Conservation (phyloP, 1,140 invertebrate species). For the Drosophila bifasciata region DNA sequence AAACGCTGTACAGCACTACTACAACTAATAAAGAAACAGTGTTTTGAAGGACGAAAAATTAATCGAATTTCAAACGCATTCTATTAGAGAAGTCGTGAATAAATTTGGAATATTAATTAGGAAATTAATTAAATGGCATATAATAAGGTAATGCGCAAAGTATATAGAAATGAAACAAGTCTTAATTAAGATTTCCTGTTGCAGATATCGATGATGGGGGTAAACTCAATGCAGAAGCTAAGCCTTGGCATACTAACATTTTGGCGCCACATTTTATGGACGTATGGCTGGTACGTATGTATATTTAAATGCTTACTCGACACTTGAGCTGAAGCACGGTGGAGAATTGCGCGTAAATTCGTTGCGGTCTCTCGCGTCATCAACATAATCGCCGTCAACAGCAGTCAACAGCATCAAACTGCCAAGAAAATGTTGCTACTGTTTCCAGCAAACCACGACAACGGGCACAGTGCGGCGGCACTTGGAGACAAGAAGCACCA, state of each 20-base stretch:
- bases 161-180: too few species aligned
- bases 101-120: too few species aligned
- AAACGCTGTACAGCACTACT: too few species aligned
- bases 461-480: slow-evolving; percentile 14
- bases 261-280: slow-evolving; percentile 22
- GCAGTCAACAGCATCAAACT: slow-evolving; percentile 81
- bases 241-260: slow-evolving; percentile 44
- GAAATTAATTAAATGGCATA: too few species aligned
- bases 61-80: too few species aligned
- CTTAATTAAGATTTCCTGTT: too few species aligned
- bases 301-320: slow-evolving; percentile 62
- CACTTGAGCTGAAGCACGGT: slow-evolving; percentile 57
- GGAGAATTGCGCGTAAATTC: slow-evolving; percentile 82
- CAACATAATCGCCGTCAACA: slow-evolving; percentile 81
- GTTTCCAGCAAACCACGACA: slow-evolving; percentile 59
- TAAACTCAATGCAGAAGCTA: not conserved
- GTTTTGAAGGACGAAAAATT: too few species aligned
- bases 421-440: slow-evolving; percentile 79
- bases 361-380: slow-evolving; percentile 80
- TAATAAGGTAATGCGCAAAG: too few species aligned
- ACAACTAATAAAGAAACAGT: too few species aligned
- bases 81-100: too few species aligned
- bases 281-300: slow-evolving; percentile 56
- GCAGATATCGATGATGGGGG: not conserved
- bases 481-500: slow-evolving; percentile 32